Evolutionary conservation across 2,888 invertebrate species (phyloP).

Genomic region (Polydrusus cervinus): DNA sequence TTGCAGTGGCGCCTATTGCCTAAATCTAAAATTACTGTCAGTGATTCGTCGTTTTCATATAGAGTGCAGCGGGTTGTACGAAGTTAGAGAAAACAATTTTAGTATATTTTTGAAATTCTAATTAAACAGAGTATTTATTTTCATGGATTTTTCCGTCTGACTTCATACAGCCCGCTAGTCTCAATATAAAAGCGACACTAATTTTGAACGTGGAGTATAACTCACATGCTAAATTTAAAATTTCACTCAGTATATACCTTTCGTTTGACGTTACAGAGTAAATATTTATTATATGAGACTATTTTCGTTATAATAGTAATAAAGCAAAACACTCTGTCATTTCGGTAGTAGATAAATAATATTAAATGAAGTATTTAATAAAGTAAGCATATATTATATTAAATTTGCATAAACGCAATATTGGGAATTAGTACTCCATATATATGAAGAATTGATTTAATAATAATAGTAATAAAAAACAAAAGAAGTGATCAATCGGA

Average conservation of each 20-base stretch:
- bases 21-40: too few relatives aligned
- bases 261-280: constrained; percentile 1
- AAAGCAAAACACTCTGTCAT: constrained; percentile 33
- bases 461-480: neutral
- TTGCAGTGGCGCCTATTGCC: too few relatives aligned
- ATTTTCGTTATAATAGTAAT: constrained; percentile 15
- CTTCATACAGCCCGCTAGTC: too few relatives aligned
- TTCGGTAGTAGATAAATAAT: constrained; percentile 27
- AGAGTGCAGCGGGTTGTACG: too few relatives aligned
- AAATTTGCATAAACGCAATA: constrained; percentile 27
- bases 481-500: neutral
- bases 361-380: constrained; percentile 35
- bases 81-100: too few relatives aligned
- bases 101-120: too few relatives aligned
- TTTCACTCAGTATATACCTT: neutral
- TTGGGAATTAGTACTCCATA: constrained; percentile 1
- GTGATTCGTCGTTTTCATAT: too few relatives aligned
- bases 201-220: too few relatives aligned
- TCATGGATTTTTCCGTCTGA: too few relatives aligned
- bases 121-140: too few relatives aligned
- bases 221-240: too few relatives aligned
- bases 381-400: constrained; percentile 39
- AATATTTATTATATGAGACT: neutral
- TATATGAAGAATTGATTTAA: constrained; percentile 19
- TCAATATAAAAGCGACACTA: too few relatives aligned